Percentiles rank a stretch among this genome's conserved stretches.
Evolutionary conservation across 2,113 vertebrate genomes (phyloP).

Genomic region (Toxotes jaculatrix): DNA sequence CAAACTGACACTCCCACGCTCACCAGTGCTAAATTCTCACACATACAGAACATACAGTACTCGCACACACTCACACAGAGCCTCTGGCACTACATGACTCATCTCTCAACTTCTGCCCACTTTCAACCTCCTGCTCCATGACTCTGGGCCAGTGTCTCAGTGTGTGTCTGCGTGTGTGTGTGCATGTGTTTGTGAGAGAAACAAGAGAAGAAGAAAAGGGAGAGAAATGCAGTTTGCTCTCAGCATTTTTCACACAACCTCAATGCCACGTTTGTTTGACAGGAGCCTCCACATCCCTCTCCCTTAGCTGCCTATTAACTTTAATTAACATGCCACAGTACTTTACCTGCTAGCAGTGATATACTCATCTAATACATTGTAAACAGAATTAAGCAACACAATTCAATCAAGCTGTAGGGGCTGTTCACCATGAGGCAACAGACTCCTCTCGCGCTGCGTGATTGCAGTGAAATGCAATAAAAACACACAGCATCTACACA

Average conservation of each 20-base stretch:
- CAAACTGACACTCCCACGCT: constrained; percentile 34
- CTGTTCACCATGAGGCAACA: constrained; percentile 12
- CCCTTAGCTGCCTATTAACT: constrained; percentile 54
- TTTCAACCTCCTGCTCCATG: constrained; percentile 60
- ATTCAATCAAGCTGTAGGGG: constrained; percentile 42
- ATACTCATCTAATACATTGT: constrained; percentile 48
- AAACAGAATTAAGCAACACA: constrained; percentile 54
- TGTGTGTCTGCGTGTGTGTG: constrained; percentile 19
- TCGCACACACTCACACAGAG: constrained; percentile 29
- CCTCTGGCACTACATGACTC: constrained; percentile 50
- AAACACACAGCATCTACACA: constrained; percentile 8
- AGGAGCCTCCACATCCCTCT: constrained; percentile 39
- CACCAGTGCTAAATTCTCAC: constrained; percentile 8
- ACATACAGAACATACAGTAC: constrained; percentile 30
- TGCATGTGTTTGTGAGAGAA: no score
- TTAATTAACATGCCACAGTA: constrained; percentile 54
- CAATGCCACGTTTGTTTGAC: constrained; percentile 45
- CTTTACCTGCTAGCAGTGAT: constrained; percentile 59
- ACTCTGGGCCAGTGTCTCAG: constrained; percentile 41
- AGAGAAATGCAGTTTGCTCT: constrained; percentile 28
- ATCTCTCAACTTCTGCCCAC: constrained; percentile 64
- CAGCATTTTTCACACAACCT: constrained; percentile 37
- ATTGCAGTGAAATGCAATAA: constrained; percentile 33
- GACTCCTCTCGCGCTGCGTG: neutral
- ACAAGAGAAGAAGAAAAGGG: constrained; percentile 1